These are phyloP conservation scores for Drosophila saltans DNA, from an alignment of 1,140 invertebrate species.

Conservation along the genomic window DNA sequence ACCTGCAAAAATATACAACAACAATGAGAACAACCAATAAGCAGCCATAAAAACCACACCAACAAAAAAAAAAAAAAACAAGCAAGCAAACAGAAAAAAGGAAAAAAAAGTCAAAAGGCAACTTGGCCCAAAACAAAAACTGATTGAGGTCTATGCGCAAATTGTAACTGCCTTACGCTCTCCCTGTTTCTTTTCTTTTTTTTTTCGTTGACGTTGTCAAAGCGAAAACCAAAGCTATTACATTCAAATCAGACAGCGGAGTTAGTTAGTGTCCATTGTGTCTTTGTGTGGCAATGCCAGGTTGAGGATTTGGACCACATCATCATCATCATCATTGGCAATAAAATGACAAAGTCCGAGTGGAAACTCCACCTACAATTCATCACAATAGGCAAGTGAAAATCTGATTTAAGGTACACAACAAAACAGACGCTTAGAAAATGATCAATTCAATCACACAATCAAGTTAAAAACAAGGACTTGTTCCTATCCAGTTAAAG, in stretches of 20 bases:
- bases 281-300: conserved; percentile 58
- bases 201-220: conserved; percentile 19
- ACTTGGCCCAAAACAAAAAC: conserved; percentile 31
- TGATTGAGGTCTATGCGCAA: conserved; percentile 62
- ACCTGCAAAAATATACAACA: conserved; percentile 43
- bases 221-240: conserved; percentile 59
- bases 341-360: neutral
- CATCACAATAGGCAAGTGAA: neutral
- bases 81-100: conserved; percentile 18
- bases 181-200: conserved; percentile 17
- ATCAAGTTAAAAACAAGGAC: neutral
- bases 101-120: conserved; percentile 54
- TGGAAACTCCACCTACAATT: neutral
- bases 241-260: conserved; percentile 75
- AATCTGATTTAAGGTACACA: conserved; percentile 1
- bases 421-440: neutral
- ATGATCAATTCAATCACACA: neutral
- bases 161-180: conserved; percentile 37
- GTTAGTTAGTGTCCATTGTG: conserved; percentile 80
- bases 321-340: neutral
- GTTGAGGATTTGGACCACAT: conserved; percentile 6
- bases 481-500: neutral
- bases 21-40: conserved; percentile 57
- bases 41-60: conserved; percentile 47
- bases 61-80: conserved; percentile 28